These are phyloP conservation scores for Chionodraco myersi DNA, from an alignment of 2,113 vertebrate species.

Conservation along the genomic window DNA sequence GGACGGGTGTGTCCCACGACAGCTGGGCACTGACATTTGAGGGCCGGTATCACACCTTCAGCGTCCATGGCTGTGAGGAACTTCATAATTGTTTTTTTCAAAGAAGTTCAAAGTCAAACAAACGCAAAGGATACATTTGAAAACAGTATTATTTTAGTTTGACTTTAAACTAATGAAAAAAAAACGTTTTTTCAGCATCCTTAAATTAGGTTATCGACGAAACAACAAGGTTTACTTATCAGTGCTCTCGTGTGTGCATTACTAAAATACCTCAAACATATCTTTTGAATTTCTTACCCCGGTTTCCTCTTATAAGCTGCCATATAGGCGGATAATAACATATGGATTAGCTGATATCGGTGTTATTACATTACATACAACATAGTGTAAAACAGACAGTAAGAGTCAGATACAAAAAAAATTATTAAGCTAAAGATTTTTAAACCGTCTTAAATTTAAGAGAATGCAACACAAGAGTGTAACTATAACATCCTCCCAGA, in stretches of 20 bases:
- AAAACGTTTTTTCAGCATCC: too few species aligned
- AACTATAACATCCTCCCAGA: neutral
- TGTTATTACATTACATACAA: too few species aligned
- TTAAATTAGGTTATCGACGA: neutral
- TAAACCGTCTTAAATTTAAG: neutral
- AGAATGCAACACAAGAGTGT: neutral
- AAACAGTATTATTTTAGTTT: neutral
- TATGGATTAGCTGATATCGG: neutral
- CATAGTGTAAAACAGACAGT: too few species aligned
- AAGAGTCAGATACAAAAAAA: neutral
- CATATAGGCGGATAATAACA: neutral
- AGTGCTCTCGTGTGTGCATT: neutral
- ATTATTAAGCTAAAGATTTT: neutral
- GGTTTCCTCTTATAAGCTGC: neutral
- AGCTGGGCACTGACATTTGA: constrained; percentile 13
- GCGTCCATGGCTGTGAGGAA: neutral
- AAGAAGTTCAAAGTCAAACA: neutral
- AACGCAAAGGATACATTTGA: neutral
- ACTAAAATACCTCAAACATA: constrained; percentile 16
- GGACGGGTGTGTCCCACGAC: constrained; percentile 21
- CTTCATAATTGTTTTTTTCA: neutral
- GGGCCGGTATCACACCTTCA: constrained; percentile 1
- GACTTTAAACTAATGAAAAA: neutral
- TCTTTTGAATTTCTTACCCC: constrained; percentile 1
- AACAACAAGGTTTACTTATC: neutral